Percentiles rank a stretch among this genome's conserved stretches.
Conservation (phyloP, 2,113 vertebrate genomes). For the Muntiacus reevesi region DNA sequence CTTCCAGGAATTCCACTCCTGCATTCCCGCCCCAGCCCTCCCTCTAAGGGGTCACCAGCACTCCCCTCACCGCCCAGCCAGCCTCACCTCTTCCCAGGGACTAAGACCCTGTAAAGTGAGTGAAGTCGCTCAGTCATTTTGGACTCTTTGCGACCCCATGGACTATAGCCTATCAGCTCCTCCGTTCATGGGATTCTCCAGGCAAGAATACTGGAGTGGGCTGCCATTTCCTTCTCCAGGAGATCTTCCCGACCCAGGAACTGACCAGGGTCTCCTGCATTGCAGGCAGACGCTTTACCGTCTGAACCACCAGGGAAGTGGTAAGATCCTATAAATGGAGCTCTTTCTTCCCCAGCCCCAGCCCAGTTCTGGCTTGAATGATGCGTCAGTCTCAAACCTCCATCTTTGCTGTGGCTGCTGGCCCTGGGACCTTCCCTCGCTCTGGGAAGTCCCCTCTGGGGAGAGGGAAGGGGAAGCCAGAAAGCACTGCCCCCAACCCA, state of each 20-base stretch:
- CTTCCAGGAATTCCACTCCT: neutral
- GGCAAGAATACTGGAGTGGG: neutral
- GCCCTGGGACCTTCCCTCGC: neutral
- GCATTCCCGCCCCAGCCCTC: rapidly evolving
- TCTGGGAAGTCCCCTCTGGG: neutral
- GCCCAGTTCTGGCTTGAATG: neutral
- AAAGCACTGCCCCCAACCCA: neutral
- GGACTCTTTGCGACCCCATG: neutral
- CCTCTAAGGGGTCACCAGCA: rapidly evolving
- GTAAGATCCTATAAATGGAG: rapidly evolving
- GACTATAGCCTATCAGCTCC: neutral
- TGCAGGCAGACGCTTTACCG: neutral
- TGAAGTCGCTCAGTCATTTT: neutral
- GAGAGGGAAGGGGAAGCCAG: neutral
- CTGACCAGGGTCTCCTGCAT: rapidly evolving
- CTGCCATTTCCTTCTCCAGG: neutral
- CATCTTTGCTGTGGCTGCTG: rapidly evolving
- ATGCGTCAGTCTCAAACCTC: neutral
- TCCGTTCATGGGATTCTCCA: neutral
- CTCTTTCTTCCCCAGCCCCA: neutral
- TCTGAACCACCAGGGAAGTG: neutral
- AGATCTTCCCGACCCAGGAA: neutral
- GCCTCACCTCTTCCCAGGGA: neutral
- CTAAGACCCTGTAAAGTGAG: neutral
- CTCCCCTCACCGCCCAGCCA: neutral